Conservation (phyloP, 2,888 invertebrate genomes). For the Leistus spinibarbis region DNA sequence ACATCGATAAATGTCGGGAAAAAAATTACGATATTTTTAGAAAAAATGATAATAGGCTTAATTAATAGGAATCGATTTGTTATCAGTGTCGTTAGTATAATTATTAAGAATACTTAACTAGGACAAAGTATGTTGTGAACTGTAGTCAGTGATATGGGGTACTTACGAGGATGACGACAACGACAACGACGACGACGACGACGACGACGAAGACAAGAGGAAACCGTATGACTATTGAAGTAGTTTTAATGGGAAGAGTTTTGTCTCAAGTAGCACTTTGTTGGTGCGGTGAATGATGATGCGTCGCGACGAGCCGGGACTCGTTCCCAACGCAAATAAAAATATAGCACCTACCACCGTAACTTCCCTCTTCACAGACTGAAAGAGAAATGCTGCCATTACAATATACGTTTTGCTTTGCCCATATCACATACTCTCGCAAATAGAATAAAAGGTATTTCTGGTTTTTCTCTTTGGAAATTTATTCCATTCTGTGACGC, state of each 20-base stretch:
- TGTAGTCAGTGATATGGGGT: too few species aligned
- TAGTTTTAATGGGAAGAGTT: background rate
- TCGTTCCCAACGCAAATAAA: background rate
- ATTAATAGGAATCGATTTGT: too few species aligned
- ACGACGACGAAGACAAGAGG: background rate
- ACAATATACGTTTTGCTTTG: background rate
- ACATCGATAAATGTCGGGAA: too few species aligned
- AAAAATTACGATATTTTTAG: too few species aligned
- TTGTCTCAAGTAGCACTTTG: background rate
- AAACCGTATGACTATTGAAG: background rate
- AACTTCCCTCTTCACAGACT: background rate
- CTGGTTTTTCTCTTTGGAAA: conserved; percentile 20
- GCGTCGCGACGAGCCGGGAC: background rate
- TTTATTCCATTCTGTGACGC: background rate
- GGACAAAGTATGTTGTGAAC: too few species aligned
- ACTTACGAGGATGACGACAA: too few species aligned
- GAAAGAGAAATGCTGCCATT: background rate
- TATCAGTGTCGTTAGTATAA: too few species aligned
- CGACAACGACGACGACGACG: too few species aligned
- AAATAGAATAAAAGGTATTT: conserved; percentile 16
- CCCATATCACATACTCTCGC: background rate
- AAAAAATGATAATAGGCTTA: too few species aligned
- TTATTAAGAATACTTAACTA: too few species aligned
- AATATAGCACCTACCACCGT: background rate
- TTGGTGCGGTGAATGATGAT: background rate